phyloP scores from a whole-genome alignment of 2,113 vertebrate species.

The Carettochelys insculpta region DNA sequence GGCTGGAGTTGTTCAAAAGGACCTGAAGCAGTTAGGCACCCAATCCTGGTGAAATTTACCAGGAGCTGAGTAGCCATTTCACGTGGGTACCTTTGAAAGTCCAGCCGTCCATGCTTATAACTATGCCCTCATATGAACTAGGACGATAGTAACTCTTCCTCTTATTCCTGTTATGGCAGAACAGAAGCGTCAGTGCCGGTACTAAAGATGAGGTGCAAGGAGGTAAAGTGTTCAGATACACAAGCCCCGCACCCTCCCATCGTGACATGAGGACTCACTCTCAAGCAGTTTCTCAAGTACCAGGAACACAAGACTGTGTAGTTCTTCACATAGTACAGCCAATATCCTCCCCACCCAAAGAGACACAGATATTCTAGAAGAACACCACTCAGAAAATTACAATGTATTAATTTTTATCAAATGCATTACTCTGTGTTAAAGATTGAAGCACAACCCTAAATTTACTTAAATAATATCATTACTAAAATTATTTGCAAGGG shows the following conservation, averaged over 20 bases:
- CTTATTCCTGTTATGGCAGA: rapidly evolving
- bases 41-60: not conserved
- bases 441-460: slow-evolving; percentile 45
- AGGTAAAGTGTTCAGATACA: not conserved
- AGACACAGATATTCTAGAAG: not conserved
- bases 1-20: not conserved
- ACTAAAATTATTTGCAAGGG: slow-evolving; percentile 66
- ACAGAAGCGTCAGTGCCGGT: not conserved
- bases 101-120: not conserved
- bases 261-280: not conserved
- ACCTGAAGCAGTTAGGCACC: not conserved
- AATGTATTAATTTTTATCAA: slow-evolving; percentile 59
- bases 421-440: slow-evolving; percentile 59
- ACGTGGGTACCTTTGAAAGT: not conserved
- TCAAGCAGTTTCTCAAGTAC: not conserved
- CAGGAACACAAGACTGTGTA: not conserved
- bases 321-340: not conserved
- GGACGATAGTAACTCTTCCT: not conserved
- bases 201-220: not conserved
- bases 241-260: not conserved
- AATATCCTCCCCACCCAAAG: rapidly evolving
- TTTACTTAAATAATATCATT: slow-evolving; percentile 66
- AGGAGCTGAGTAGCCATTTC: not conserved
- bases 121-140: not conserved
- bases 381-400: not conserved